Evolutionary conservation across 2,113 vertebrate species (phyloP), one percentile per base, ranked within the genome.

Genomic region (Benitochromis conjunctus): DNA sequence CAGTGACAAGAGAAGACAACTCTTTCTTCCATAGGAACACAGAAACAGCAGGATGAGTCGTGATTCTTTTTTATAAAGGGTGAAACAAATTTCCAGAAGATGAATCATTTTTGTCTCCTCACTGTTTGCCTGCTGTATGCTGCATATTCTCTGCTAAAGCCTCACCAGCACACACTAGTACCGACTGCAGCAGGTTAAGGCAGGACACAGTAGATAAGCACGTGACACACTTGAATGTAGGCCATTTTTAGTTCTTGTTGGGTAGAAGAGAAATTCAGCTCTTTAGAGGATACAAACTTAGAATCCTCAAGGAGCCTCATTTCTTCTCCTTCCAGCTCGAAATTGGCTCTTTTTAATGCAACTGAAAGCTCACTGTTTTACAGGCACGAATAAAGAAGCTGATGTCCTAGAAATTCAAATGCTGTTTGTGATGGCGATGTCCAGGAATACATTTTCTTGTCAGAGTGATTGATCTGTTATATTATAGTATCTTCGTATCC

Each of bases 181-280:
- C 62, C 83, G 81, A 88, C 60, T 87, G 48, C 34, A 88, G 69
- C 88, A 88, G 88, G 85, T 90, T 90, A 88, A 80, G 46, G 89
- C 81, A 88, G 91, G 91, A 94, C 88, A 91, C 80, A 77, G 51
- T 79, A 51, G 74, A 92, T 88, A 86, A 88, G 88, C 91, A 86
- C 9, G 34, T 90, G 93, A 91, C 85, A 85, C 74, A 86, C 81
- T 93, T 74, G 79, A 88, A 93, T 91, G 80, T 89, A 83, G 86
- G 89, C 81, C 86, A 89, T 86, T 87, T 92, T 88, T 83, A 91
- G 82, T 83, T 86, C 60, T 81, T 86, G 55, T 36, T 79, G 60
- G 81, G 69, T 77, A 57, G 79, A 89, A 78, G 84, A 78, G 81
- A 84, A 91, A 92, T 81, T 82, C 81, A 91, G 85, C 69, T 74